Percentiles rank a stretch among this genome's conserved stretches.
Evolutionary conservation across 2,113 vertebrate species (phyloP).

Genomic region (Acinonyx jubatus): DNA sequence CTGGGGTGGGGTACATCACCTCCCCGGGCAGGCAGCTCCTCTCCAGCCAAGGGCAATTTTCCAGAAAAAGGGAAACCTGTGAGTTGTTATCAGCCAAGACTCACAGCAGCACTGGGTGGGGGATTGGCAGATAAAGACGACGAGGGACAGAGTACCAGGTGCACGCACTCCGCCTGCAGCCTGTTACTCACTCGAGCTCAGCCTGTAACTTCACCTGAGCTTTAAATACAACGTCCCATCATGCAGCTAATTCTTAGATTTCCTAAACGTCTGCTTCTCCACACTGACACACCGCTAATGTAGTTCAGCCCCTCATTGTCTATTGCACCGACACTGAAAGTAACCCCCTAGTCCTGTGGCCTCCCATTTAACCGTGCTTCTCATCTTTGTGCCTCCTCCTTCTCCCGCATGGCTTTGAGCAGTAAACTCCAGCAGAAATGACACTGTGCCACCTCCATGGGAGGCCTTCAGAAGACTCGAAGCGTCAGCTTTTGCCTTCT

Average conservation of each 20-base stretch:
- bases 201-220: neutral
- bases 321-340: neutral
- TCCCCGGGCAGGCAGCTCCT: neutral
- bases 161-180: neutral
- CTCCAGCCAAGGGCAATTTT: neutral
- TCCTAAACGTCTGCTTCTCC: neutral
- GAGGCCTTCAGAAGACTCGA: neutral
- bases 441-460: neutral
- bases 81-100: neutral
- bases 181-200: neutral
- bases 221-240: neutral
- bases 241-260: neutral
- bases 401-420: neutral
- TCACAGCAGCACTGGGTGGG: neutral
- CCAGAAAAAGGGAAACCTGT: neutral
- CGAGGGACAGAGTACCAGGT: no score
- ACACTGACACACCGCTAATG: neutral
- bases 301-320: neutral
- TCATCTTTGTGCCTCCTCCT: neutral
- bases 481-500: neutral
- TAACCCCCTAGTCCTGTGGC: neutral
- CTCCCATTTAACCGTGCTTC: neutral
- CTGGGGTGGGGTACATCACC: neutral
- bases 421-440: neutral
- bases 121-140: neutral